Conservation (phyloP, 2,888 invertebrate species). For the Tetanocera ferruginea region DNA sequence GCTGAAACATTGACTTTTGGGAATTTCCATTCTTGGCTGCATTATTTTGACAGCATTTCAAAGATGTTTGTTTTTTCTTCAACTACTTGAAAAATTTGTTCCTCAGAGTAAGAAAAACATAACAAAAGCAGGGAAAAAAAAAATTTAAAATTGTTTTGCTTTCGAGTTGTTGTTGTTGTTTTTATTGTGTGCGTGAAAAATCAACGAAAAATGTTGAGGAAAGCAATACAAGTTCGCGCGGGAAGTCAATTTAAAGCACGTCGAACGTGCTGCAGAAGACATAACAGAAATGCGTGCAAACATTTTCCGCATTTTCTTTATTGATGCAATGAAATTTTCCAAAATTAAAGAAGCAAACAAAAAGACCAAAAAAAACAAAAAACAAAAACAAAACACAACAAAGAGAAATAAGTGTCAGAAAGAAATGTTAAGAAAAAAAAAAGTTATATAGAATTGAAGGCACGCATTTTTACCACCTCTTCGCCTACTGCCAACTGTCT, state of each 20-base stretch:
- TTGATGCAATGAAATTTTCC: not conserved
- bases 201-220: not conserved
- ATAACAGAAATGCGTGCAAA: not conserved
- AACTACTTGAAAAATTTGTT: no score
- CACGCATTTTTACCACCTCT: not conserved
- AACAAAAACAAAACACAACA: not conserved
- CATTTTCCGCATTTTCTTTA: not conserved
- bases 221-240: not conserved
- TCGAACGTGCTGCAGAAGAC: not conserved
- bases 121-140: no score
- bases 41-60: no score
- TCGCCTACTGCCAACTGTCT: not conserved
- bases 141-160: no score
- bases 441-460: not conserved
- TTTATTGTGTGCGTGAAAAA: no score
- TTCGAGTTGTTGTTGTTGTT: no score
- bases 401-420: not conserved
- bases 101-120: no score
- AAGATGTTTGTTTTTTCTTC: no score
- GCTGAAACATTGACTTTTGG: no score
- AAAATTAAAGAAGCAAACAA: not conserved
- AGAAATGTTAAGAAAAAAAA: not conserved
- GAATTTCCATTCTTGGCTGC: no score
- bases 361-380: not conserved
- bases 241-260: not conserved